A percentile compares a stretch with the other conserved stretches of the same genome.
phyloP scores from a whole-genome alignment of 2,797 vertebrate species.

The Florisuga fusca region DNA sequence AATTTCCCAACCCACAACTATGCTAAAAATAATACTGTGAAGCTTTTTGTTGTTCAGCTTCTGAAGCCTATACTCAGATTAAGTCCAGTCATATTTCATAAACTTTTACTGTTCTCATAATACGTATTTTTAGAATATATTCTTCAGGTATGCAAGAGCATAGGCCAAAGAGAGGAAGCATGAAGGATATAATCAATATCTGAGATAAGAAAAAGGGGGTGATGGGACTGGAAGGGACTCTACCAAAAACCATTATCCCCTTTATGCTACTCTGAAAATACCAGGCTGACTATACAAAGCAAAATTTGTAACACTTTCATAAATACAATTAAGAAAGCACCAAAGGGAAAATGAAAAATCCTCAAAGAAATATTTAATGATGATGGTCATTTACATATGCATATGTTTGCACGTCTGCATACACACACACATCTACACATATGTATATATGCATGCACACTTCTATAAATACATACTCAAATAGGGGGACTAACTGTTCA shows the following conservation, averaged over 20 bases:
- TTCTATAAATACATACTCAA: not conserved
- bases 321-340: not conserved
- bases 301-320: not conserved
- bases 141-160: not conserved
- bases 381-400: not conserved
- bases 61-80: not conserved
- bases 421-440: not conserved
- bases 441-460: not conserved
- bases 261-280: not conserved
- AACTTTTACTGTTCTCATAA: not conserved
- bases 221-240: not conserved
- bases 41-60: not conserved
- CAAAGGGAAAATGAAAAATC: not conserved
- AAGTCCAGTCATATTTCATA: not conserved
- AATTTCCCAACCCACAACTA: not conserved
- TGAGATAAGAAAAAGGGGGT: not conserved
- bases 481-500: not conserved
- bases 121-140: not conserved
- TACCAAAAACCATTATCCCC: not conserved
- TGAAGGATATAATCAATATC: not conserved
- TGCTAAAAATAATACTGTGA: not conserved
- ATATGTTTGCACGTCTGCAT: not conserved
- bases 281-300: not conserved
- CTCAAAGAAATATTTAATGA: not conserved
- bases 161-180: not conserved